Evolutionary conservation across 2,113 vertebrate genomes (phyloP), one percentile per base, ranked within the genome.

Genomic region (Pterocles burchelli): DNA sequence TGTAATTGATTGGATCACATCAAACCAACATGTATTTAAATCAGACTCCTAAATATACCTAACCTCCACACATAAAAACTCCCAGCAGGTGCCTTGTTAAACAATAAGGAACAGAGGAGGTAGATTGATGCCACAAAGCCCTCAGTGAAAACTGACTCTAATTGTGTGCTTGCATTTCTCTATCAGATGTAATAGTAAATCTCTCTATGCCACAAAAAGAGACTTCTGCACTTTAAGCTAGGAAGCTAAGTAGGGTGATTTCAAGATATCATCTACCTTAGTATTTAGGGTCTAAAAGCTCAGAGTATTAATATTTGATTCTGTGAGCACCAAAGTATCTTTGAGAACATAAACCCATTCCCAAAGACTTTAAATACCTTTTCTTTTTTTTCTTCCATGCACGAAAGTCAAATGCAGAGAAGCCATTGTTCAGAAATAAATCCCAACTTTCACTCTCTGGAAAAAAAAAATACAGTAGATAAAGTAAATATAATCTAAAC

Each of bases 61-160:
- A 92, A 68, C 84, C 61, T 95, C 86, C 46, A 71, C 83, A 87
- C 84, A 72, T 45, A 78, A 87, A 92, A 95, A 21, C 25, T 84
- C 92, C 46, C 96, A 96, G 96, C 93, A 97, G 89, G 83, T 96
- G 79, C 62, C 90, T 95, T 76, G 88, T 97, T 97, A 96, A 96
- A 95, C 88, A 93, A 87, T 90, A 84, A 86, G 73, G 70, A 96
- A 49, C 96, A 85, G 38, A 71, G 87, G 86, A 93, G 80, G 89
- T 52, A 93, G 80, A 93, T 95, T 92, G 77, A 73, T 89, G 91
- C 57, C 90, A 71, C 14, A 48, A 72, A 96, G 52, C 89, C 73
- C 81, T 92, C 0, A 0, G 43, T 95, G 70, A 78, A 90, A 95
- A 63, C 58, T 8, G 71, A 71, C 58, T 63, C 81, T 90, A 89